These are phyloP conservation scores for Charadrius vociferus DNA, from an alignment of 2,113 vertebrate species.

Conservation along the genomic window DNA sequence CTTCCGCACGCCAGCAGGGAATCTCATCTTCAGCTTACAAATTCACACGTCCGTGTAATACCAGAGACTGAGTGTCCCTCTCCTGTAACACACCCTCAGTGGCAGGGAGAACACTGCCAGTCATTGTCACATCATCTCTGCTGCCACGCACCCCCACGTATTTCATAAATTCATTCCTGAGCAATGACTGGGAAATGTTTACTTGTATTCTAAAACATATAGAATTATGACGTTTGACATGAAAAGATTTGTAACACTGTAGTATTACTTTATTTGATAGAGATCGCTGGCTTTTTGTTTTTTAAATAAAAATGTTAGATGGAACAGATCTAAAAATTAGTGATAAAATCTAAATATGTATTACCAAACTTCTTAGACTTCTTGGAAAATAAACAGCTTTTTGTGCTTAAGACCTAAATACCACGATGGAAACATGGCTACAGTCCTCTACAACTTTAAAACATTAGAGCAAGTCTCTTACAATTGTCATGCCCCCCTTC, in stretches of 20 bases:
- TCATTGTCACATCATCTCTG: neutral
- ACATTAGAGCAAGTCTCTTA: neutral
- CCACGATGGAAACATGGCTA: neutral
- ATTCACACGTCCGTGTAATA: neutral
- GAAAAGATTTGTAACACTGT: neutral
- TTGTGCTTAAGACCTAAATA: neutral
- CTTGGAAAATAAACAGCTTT: neutral
- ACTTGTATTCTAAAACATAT: neutral
- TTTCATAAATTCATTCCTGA: neutral
- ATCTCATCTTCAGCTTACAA: neutral
- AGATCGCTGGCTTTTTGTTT: neutral
- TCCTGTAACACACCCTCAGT: neutral
- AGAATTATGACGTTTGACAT: neutral
- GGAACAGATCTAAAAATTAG: neutral
- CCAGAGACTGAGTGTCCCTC: neutral
- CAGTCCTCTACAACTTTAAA: neutral
- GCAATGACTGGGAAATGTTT: neutral
- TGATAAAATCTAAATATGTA: neutral
- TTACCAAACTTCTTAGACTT: neutral
- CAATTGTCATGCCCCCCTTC: rapidly evolving
- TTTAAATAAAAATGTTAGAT: neutral
- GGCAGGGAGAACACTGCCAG: neutral
- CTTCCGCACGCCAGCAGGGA: rapidly evolving
- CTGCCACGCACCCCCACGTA: neutral
- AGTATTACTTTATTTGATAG: neutral